A percentile compares a stretch with the other conserved stretches of the same genome.
Evolutionary conservation across 2,888 invertebrate species (phyloP).

Genomic region (Drosophila percnosoma): DNA sequence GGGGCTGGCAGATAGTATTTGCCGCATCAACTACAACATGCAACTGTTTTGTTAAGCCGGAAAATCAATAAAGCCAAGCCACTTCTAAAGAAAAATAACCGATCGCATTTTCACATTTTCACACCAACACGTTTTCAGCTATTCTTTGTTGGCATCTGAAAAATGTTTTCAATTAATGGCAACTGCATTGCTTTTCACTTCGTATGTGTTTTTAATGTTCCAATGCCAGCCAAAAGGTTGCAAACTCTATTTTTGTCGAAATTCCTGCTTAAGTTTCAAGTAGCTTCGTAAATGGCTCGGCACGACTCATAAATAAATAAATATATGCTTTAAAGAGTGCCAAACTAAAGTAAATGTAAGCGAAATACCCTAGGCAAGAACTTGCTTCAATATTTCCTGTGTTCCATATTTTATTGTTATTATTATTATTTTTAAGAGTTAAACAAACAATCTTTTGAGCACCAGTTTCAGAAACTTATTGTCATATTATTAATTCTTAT

Average conservation of each 20-base stretch:
- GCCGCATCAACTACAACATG: conserved; percentile 1
- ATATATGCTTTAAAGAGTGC: too few species aligned
- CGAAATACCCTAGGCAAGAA: conserved; percentile 9
- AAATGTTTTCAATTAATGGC: conserved; percentile 20
- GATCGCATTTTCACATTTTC: conserved; percentile 13
- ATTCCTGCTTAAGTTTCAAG: neutral
- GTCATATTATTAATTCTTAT: neutral
- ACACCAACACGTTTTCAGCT: conserved; percentile 18
- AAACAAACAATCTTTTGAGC: neutral
- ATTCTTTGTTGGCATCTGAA: conserved; percentile 17
- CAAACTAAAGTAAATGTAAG: neutral
- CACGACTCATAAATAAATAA: conserved; percentile 36
- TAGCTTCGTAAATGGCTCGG: neutral
- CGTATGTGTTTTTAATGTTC: neutral
- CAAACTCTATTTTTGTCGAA: neutral
- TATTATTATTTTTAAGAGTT: too few species aligned
- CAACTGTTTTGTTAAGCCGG: conserved; percentile 32
- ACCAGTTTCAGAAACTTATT: neutral
- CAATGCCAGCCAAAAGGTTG: neutral
- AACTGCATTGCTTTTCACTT: conserved; percentile 22
- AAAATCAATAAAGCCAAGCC: conserved; percentile 38
- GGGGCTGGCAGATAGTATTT: conserved; percentile 1
- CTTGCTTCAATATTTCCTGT: neutral
- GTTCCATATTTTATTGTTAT: neutral
- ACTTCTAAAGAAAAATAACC: conserved; percentile 24